Evolutionary conservation across 2,888 invertebrate genomes (phyloP), one percentile per base, ranked within the genome.

Genomic region (Phaonia tiefii): DNA sequence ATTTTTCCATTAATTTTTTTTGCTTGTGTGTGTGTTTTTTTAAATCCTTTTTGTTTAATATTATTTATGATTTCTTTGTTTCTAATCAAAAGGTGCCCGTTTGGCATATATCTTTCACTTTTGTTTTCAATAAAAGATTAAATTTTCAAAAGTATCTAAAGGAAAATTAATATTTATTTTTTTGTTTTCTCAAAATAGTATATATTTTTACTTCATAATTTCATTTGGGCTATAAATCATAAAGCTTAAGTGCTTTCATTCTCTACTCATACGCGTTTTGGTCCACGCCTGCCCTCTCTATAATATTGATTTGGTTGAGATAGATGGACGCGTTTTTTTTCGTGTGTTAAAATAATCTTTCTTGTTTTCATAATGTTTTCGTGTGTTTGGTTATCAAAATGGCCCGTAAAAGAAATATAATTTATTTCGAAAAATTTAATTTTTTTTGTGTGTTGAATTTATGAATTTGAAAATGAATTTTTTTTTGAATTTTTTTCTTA

Each of bases 201-300:
- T 60, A 26, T 39, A n/a, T 63, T 63, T 60, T 39, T 63, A 63
- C 63, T 63, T 63, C 42, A 63, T 63, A 63, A 63, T 63, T 63
- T 63, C 63, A 39, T 5, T 63, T 22, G 39, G 37, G 63, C 42
- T 37, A 63, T 63, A 63, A 63, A 63, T 63, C 63, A 63, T 63
- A 63, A 63, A 42, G 63, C 63, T 63, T 63, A 63, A 63, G 63
- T 63, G 63, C 20, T 63, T 63, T 63, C 17, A 39, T 54, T 54
- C 20, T 37, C 4, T 49, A 10, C 49, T 17, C 8, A 22, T 49
- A 49, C 49, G 13, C 44, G 54, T 22, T 22, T 31, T 31, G 31
- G 3, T 31, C n/a, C n/a, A 31, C 31, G 31, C 31, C 31, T 54
- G 46, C 17, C 46, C 15, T 46, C 54, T 54, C 13, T 3, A 25